Evolutionary conservation across 2,888 invertebrate genomes (phyloP), one percentile per base, ranked within the genome.

Genomic region (Psylliodes chrysocephalus): DNA sequence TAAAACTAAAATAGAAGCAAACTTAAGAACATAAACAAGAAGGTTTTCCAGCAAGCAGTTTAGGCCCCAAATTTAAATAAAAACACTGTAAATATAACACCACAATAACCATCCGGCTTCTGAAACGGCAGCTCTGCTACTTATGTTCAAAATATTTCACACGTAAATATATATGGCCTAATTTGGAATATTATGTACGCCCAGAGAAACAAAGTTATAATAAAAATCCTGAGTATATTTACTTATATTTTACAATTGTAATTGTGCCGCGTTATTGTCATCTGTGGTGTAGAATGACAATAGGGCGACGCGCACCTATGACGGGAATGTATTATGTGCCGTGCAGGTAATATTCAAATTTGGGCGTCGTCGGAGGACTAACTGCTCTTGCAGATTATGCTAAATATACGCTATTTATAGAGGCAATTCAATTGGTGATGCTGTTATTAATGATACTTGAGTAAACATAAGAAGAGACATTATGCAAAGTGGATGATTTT

Each of bases 191-290:
- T 69, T 71, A 73, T 73, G 71, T 60, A 73, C 72, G 72, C 72
- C 72, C 71, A 62, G 44, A 61, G 68, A 68, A 70, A 71, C 71
- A 70, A 70, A 66, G 63, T 66, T 52, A 68, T 60, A 68, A 70
- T 70, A 67, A 70, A 64, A 64, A 60, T 57, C 44, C 61, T 25
- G 54, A 66, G 69, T 66, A 57, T 69, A 68, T 68, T 69, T 70
- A 72, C 71, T 70, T 70, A 70, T 67, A 64, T 66, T 69, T 69
- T 66, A 68, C 70, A 71, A 73, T 72, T 67, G 70, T 65, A 68
- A 71, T 71, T 67, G 68, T 63, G 53, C 57, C 42, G 47, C 60
- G 52, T 65, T 64, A 67, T 62, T 68, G 67, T 66, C 69, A 52
- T 70, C 69, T 73, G 73, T 42, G 72, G 72, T 64, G 69, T 69